Evolutionary conservation across 2,113 vertebrate species (phyloP).

Genomic region (Narcine bancroftii): DNA sequence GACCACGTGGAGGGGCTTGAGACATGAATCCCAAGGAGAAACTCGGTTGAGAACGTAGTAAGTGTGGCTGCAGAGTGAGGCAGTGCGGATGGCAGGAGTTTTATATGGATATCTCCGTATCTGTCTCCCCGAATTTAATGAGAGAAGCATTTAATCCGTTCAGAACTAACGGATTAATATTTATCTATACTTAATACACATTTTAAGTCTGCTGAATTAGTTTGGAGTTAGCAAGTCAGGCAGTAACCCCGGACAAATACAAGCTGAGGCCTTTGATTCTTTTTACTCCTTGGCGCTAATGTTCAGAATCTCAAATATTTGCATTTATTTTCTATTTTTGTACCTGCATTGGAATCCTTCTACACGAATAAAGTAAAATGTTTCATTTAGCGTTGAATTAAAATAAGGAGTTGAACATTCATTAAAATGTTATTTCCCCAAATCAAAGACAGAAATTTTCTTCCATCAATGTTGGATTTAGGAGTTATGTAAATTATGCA

Average conservation of each 20-base stretch:
- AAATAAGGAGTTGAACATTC: background rate
- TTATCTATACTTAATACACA: too few relatives aligned
- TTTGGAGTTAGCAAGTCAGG: background rate
- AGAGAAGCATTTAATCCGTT: too few relatives aligned
- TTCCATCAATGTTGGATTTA: conserved; percentile 18
- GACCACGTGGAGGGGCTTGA: background rate
- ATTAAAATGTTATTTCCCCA: background rate
- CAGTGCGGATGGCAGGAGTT: background rate
- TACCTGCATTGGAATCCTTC: too few relatives aligned
- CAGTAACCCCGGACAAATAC: background rate
- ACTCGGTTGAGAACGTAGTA: background rate
- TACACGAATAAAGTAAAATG: background rate
- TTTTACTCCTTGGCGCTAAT: background rate
- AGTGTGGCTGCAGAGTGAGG: background rate
- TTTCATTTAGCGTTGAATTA: background rate
- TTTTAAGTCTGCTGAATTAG: too few relatives aligned
- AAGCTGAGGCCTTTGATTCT: background rate
- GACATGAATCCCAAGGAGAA: background rate
- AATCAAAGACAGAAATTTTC: conserved; percentile 32
- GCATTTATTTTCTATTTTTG: background rate
- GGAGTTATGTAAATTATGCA: conserved; percentile 29
- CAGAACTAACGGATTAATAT: background rate
- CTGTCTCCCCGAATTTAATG: background rate
- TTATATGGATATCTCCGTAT: background rate
- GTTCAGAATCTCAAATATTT: background rate